phyloP scores from a whole-genome alignment of 2,113 vertebrate species.

The Cacatua alba region DNA sequence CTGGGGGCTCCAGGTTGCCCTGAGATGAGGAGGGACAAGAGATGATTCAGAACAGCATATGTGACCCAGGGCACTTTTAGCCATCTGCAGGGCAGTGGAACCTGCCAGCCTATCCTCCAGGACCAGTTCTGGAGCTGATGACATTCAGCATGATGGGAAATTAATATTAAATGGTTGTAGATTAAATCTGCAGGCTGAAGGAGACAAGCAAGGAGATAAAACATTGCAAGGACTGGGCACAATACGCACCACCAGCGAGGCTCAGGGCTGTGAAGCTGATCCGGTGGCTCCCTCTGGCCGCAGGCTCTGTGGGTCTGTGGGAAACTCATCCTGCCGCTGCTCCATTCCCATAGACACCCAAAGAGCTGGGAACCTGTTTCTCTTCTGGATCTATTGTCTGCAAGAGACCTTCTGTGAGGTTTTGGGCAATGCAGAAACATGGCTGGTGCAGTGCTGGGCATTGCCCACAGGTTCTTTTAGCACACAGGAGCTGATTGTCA shows the following conservation, averaged over 20 bases:
- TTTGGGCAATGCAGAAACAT: neutral
- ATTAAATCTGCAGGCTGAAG: neutral
- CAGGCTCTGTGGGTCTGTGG: neutral
- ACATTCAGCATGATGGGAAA: neutral
- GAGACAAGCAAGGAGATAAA: neutral
- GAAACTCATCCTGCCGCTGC: neutral
- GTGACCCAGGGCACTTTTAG: rapidly evolving
- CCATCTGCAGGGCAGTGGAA: neutral
- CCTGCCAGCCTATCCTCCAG: neutral
- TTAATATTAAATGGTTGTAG: neutral
- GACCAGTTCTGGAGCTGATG: neutral
- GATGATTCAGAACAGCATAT: rapidly evolving
- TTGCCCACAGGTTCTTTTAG: neutral
- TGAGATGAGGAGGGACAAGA: neutral
- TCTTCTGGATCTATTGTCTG: neutral
- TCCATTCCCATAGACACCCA: neutral
- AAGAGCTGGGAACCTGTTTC: rapidly evolving
- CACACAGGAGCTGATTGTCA: neutral
- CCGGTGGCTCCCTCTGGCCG: neutral
- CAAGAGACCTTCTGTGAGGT: neutral
- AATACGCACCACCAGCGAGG: rapidly evolving
- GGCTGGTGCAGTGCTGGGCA: neutral
- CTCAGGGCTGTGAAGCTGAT: neutral
- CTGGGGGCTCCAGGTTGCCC: neutral
- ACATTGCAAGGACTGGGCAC: neutral